These are phyloP conservation scores for Strongylocentrotus purpuratus DNA, from an alignment of 35 echinoderm and acorn worm genomes.

Conservation along the genomic window DNA sequence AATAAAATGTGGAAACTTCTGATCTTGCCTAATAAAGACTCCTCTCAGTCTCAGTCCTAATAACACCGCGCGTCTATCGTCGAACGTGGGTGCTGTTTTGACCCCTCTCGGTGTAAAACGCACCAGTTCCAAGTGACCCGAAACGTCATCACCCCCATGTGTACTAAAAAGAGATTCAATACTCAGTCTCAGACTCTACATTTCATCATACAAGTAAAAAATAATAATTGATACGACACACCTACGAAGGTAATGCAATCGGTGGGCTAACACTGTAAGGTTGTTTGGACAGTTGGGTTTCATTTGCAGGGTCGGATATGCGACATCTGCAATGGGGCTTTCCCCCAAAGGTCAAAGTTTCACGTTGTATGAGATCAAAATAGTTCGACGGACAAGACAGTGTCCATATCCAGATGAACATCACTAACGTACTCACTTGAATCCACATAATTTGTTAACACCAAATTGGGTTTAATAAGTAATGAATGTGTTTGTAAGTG, in stretches of 20 bases:
- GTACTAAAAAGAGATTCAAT: too few species aligned
- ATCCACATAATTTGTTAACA: too few species aligned
- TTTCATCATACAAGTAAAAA: background rate
- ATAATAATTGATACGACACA: background rate
- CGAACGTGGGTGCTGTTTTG: background rate
- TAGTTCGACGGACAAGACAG: background rate
- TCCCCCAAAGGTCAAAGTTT: background rate
- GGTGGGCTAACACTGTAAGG: background rate
- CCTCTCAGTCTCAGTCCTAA: too few species aligned
- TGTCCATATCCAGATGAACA: background rate
- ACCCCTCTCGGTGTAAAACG: background rate
- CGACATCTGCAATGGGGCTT: background rate
- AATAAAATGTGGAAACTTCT: too few species aligned
- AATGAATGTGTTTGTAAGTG: too few species aligned
- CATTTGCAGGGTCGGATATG: background rate
- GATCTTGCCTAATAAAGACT: too few species aligned
- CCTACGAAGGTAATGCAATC: background rate
- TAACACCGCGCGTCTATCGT: background rate
- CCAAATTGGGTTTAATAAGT: too few species aligned
- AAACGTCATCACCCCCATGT: background rate
- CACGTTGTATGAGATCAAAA: background rate
- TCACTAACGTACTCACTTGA: too few species aligned
- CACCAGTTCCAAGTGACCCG: background rate
- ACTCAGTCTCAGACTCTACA: background rate
- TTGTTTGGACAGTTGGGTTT: background rate